phyloP scores from a whole-genome alignment of 2,888 invertebrate genomes.

The Tachina grossa region DNA sequence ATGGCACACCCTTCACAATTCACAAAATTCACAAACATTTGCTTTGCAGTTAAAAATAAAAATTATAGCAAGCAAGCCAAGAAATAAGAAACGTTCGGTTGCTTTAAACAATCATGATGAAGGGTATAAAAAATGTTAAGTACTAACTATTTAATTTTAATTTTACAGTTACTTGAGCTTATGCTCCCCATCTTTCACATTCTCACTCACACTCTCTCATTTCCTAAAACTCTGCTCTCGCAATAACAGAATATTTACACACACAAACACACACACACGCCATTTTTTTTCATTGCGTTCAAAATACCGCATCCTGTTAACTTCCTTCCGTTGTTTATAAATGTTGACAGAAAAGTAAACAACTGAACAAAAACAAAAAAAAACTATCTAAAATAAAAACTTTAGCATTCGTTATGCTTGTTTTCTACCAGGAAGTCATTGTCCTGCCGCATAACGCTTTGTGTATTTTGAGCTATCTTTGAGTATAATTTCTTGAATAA shows the following conservation, averaged over 20 bases:
- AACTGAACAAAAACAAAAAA: neutral
- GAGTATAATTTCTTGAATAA: slow-evolving; percentile 27
- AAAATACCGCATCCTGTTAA: neutral
- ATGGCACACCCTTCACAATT: no score
- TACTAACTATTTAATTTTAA: neutral
- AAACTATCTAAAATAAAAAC: neutral
- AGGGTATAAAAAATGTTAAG: no score
- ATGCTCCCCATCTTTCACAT: neutral
- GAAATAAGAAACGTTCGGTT: no score
- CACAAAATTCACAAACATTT: no score
- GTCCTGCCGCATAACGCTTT: slow-evolving; percentile 34
- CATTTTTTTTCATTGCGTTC: neutral
- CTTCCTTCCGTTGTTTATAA: slow-evolving; percentile 52
- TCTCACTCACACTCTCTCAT: neutral
- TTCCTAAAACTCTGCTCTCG: neutral
- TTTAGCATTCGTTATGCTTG: neutral
- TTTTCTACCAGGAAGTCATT: slow-evolving; percentile 50
- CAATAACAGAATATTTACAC: neutral
- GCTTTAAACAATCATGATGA: no score
- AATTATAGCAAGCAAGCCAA: no score
- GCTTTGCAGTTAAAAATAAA: no score
- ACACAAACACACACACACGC: no score
- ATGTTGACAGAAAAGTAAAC: slow-evolving; percentile 11
- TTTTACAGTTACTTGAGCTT: neutral
- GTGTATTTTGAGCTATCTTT: neutral